These are phyloP conservation scores for Toxotes chatareus DNA, from an alignment of 2,113 vertebrate species.

Conservation along the genomic window DNA sequence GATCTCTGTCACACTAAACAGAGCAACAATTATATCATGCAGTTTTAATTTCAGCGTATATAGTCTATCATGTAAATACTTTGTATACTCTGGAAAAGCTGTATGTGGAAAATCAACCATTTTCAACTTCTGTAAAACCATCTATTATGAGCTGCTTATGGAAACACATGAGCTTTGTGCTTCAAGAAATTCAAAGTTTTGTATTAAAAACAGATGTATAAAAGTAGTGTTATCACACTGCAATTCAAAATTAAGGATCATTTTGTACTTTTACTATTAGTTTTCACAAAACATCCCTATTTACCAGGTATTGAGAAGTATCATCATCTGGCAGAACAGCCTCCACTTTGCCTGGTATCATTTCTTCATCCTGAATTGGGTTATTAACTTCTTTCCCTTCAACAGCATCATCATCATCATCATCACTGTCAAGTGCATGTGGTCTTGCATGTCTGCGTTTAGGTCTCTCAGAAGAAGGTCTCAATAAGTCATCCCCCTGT, in stretches of 20 bases:
- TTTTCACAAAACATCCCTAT: neutral
- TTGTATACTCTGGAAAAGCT: too few species aligned
- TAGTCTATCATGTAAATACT: neutral
- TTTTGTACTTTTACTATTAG: too few species aligned
- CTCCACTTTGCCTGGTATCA: constrained; percentile 81
- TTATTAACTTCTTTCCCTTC: constrained; percentile 84
- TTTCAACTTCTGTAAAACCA: neutral
- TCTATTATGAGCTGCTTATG: neutral
- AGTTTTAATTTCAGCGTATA: neutral
- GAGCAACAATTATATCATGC: neutral
- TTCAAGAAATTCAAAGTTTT: neutral
- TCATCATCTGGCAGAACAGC: constrained; percentile 73
- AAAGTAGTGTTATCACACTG: neutral
- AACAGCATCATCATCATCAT: constrained; percentile 71
- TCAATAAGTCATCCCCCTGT: constrained; percentile 77
- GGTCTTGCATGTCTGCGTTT: constrained; percentile 91
- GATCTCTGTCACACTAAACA: constrained; percentile 53
- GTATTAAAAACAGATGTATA: neutral
- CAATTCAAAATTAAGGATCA: neutral
- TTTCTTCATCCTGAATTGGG: constrained; percentile 79
- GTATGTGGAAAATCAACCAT: neutral
- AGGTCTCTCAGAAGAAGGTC: constrained; percentile 80
- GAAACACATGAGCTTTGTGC: neutral
- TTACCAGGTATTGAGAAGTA: constrained; percentile 80
- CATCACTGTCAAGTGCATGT: constrained; percentile 91